Evolutionary conservation across 2,888 invertebrate genomes (phyloP).

Genomic region (Molorchus minor): DNA sequence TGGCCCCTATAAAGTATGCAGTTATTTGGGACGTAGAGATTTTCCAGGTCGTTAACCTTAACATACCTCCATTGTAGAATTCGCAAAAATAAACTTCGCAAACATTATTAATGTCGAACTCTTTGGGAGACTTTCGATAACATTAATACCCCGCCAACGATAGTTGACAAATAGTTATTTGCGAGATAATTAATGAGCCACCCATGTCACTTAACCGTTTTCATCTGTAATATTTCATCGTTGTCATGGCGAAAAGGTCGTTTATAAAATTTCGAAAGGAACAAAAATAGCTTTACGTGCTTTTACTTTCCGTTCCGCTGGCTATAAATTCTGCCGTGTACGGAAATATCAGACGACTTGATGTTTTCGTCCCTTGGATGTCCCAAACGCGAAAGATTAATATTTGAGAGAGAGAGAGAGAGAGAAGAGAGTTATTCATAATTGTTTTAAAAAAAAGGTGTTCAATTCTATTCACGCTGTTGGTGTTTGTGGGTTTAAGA

Average conservation of each 20-base stretch:
- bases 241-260: not conserved
- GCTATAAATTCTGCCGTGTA: not conserved
- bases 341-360: not conserved
- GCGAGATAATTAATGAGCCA: not conserved
- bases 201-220: slow-evolving; percentile 2
- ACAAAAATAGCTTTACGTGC: not conserved
- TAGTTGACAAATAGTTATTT: not conserved
- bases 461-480: no score
- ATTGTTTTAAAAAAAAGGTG: no score
- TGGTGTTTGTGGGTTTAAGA: no score
- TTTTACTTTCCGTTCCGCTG: not conserved
- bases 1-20: no score
- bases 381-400: no score
- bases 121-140: not conserved
- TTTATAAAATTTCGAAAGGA: not conserved
- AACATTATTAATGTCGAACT: not conserved
- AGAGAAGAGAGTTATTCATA: no score
- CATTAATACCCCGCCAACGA: not conserved
- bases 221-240: not conserved
- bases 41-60: no score
- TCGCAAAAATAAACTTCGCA: no score
- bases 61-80: no score
- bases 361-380: no score
- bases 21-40: no score
- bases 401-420: no score